These are phyloP conservation scores for Anguilla anguilla DNA, from an alignment of 2,797 vertebrate genomes.

Conservation along the genomic window DNA sequence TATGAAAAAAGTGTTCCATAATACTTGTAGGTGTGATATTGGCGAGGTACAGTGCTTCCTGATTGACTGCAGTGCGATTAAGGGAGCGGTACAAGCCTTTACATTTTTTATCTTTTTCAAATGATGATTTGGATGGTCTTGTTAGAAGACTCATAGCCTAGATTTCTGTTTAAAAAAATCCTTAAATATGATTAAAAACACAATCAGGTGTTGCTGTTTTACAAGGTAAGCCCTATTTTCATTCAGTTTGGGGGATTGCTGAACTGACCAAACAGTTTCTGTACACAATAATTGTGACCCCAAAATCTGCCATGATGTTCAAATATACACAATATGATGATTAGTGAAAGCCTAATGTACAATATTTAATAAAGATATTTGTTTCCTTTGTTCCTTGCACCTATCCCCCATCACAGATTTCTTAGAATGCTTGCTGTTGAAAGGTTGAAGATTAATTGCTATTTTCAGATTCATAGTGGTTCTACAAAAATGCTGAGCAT, in stretches of 20 bases:
- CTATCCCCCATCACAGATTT: not conserved
- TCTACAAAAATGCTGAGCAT: not conserved
- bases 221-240: not conserved
- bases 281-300: not conserved
- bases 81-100: not conserved
- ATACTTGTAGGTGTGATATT: constrained; percentile 1
- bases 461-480: not conserved
- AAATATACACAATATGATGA: not conserved
- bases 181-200: too few relatives aligned
- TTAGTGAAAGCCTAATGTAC: not conserved
- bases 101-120: not conserved
- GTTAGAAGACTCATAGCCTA: too few relatives aligned
- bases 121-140: too few relatives aligned
- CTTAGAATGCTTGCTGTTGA: not conserved
- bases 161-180: too few relatives aligned
- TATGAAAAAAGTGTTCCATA: not conserved
- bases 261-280: not conserved
- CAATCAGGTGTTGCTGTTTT: not conserved
- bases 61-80: not conserved
- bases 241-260: not conserved
- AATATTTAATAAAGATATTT: not conserved
- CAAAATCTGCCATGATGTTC: not conserved
- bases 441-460: not conserved
- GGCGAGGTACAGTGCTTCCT: not conserved
- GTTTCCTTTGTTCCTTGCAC: not conserved